Base-by-base conservation (phyloP, 2,797 vertebrate species). In the Jordanella pulchra region DNA sequence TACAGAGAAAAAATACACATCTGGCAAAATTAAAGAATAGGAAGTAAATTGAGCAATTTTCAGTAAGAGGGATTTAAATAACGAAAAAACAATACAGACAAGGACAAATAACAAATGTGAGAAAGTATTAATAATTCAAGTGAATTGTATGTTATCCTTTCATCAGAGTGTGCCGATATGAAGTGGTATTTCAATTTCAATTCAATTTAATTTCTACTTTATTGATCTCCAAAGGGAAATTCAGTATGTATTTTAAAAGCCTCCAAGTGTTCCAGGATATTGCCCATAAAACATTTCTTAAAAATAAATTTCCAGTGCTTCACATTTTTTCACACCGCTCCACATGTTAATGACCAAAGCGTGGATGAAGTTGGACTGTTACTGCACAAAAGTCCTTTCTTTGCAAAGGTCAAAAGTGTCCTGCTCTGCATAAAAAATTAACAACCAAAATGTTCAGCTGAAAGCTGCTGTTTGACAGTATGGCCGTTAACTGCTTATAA, bases 251-350 rank as follows among this genome's bases (percentile, higher is more conserved):
- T 66, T 67, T 83, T 60, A 66, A 61, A 73, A 69, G 32, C 55
- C 71, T 73, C 64, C 51, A 56, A 79, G 67, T 83, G 74, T 82
- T 86, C 72, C 61, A 63, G 58, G 53, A 42, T 21, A 65, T 60
- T 76, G 56, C 65, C 69, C 21, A 27, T 66, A 48, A 65, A 73
- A 74, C 85, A 76, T 83, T 73, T 75, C 75, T 50, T 72, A 67
- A 48, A 55, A 79, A 67, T 80, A 44, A 91, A 86, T 80, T 35
- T 77, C 70, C 75, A 71, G 39, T 47, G 65, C 74, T 73, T 83
- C 79, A 67, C 81, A 85, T 81, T 77, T 61, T 71, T 60, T 70
- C 71, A 50, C 72, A 65, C 65, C 6, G 6, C 45, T 74, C 77
- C 54, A 64, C 60, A 72, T 78, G 75, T 71, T 54, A 72, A 69